Conservation (phyloP, 2,888 invertebrate species). For the Chrysolina americana region DNA sequence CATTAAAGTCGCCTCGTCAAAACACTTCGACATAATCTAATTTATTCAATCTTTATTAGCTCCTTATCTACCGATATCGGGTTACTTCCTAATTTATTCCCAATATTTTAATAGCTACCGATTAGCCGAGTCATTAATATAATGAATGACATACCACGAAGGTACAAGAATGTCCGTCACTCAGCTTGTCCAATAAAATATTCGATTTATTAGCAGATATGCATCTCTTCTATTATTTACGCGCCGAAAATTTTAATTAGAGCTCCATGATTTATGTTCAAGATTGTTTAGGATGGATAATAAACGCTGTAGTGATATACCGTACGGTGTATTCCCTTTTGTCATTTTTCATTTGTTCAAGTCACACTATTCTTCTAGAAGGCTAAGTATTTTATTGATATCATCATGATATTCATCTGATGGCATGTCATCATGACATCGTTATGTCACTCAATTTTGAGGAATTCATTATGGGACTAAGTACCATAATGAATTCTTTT, state of each 20-base stretch:
- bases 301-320: neutral
- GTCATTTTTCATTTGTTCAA: neutral
- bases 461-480: no score
- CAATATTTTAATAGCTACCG: constrained; percentile 23
- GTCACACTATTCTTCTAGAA: neutral
- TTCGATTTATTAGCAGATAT: constrained; percentile 20
- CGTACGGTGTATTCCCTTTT: neutral
- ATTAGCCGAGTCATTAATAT: constrained; percentile 20
- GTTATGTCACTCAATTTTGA: no score
- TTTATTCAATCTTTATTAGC: constrained; percentile 20
- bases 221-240: constrained; percentile 19
- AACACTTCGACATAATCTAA: constrained; percentile 21
- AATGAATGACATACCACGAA: constrained; percentile 20
- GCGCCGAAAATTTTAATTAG: constrained; percentile 10
- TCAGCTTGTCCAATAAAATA: constrained; percentile 13
- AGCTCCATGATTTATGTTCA: constrained; percentile 1
- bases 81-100: constrained; percentile 22
- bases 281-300: neutral
- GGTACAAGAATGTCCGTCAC: constrained; percentile 18
- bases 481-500: no score
- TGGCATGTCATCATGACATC: no score
- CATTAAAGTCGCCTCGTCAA: neutral
- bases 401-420: no score
- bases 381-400: no score
- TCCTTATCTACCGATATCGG: constrained; percentile 15